Evolutionary conservation across 2,888 invertebrate species (phyloP).

Genomic region (Melanostoma scalare): DNA sequence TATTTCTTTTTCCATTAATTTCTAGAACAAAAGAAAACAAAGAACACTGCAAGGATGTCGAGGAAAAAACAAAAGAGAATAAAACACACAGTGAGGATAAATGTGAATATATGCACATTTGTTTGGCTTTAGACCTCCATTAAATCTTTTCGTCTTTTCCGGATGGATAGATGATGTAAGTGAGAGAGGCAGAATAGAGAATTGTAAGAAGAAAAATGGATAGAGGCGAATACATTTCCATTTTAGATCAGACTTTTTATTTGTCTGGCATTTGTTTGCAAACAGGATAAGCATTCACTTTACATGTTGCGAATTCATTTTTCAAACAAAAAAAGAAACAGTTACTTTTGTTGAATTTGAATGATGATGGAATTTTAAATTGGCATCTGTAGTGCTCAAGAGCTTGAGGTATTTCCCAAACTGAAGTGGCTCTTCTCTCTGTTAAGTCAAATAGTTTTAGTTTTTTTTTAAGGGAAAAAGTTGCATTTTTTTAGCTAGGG

Average conservation of each 20-base stretch:
- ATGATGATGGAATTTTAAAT: constrained; percentile 64
- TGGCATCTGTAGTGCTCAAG: constrained; percentile 3
- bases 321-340: constrained; percentile 1
- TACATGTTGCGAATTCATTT: constrained; percentile 66
- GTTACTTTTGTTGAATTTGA: constrained; percentile 42
- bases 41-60: constrained; percentile 20
- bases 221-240: constrained; percentile 65
- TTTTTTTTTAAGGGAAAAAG: no score
- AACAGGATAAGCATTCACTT: constrained; percentile 56
- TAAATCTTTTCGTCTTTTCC: constrained; percentile 61
- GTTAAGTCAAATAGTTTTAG: no score
- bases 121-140: constrained; percentile 69
- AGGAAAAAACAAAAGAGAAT: constrained; percentile 8
- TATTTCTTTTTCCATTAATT: constrained; percentile 71
- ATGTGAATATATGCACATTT: constrained; percentile 69
- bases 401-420: neutral
- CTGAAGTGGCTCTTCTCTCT: no score
- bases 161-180: constrained; percentile 10
- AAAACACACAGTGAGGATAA: constrained; percentile 39
- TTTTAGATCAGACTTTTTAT: constrained; percentile 62
- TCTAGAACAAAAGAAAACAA: constrained; percentile 50
- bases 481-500: no score
- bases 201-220: constrained; percentile 38
- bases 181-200: constrained; percentile 9
- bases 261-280: constrained; percentile 57